A percentile compares a stretch with the other conserved stretches of the same genome.
Evolutionary conservation across 2,888 invertebrate species (phyloP).

Genomic region (Cerceris rybyensis): DNA sequence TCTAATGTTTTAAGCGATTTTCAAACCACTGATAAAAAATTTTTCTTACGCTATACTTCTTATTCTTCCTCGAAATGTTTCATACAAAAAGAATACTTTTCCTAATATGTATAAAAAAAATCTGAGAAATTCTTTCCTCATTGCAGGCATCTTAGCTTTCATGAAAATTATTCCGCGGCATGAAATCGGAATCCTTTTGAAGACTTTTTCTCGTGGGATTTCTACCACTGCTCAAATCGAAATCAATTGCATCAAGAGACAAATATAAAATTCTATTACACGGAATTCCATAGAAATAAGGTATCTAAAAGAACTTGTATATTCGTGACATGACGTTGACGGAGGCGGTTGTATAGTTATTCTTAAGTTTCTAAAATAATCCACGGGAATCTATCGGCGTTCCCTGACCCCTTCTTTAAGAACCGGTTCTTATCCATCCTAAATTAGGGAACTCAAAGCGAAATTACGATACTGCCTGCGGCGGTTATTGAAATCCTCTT

Average conservation of each 20-base stretch:
- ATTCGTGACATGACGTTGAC: not conserved
- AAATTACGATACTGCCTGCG: slow-evolving; percentile 19
- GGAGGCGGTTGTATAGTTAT: slow-evolving; percentile 2
- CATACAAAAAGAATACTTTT: too few relatives aligned
- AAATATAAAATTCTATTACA: not conserved
- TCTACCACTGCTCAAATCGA: too few relatives aligned
- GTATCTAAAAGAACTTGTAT: not conserved
- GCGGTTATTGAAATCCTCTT: slow-evolving; percentile 31
- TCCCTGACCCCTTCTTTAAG: slow-evolving; percentile 33
- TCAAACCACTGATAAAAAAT: too few relatives aligned
- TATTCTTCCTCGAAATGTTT: too few relatives aligned
- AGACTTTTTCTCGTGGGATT: too few relatives aligned
- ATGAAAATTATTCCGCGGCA: too few relatives aligned
- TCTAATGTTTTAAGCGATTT: too few relatives aligned
- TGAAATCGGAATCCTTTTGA: too few relatives aligned
- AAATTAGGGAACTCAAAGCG: slow-evolving; percentile 32
- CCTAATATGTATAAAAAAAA: too few relatives aligned
- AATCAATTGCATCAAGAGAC: not conserved
- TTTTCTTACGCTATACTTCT: too few relatives aligned
- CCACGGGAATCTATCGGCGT: slow-evolving; percentile 37
- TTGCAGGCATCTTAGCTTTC: too few relatives aligned
- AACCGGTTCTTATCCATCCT: slow-evolving; percentile 44
- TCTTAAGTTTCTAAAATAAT: slow-evolving; percentile 27
- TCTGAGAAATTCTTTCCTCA: too few relatives aligned
- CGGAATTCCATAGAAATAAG: not conserved